phyloP scores from a whole-genome alignment of 2,113 vertebrate genomes.

The Austrofundulus limnaeus region DNA sequence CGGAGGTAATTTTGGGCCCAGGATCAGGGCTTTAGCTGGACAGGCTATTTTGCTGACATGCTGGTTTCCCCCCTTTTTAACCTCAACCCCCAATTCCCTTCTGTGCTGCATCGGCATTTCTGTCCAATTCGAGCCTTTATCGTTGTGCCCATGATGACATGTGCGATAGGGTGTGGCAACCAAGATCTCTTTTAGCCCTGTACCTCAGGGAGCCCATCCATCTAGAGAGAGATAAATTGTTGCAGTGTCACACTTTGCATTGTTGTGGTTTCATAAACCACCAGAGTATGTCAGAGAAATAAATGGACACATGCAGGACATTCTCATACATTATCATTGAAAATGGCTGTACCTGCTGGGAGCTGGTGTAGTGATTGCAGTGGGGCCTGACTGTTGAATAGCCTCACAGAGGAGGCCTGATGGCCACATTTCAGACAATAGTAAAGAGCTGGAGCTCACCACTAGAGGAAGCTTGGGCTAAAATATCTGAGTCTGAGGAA shows the following conservation, averaged over 20 bases:
- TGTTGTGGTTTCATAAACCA: slow-evolving; percentile 45
- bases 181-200: slow-evolving; percentile 37
- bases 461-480: slow-evolving; percentile 35
- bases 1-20: slow-evolving; percentile 88
- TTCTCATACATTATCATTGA: slow-evolving; percentile 73
- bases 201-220: slow-evolving; percentile 49
- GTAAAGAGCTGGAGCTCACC: slow-evolving; percentile 48
- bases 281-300: slow-evolving; percentile 58
- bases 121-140: slow-evolving; percentile 67
- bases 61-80: slow-evolving; percentile 70
- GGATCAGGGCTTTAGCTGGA: slow-evolving; percentile 85
- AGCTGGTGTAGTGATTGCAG: slow-evolving; percentile 55
- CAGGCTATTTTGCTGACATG: slow-evolving; percentile 87
- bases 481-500: slow-evolving; percentile 40
- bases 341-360: slow-evolving; percentile 61
- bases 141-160: slow-evolving; percentile 66
- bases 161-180: slow-evolving; percentile 70
- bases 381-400: slow-evolving; percentile 47
- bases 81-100: slow-evolving; percentile 51
- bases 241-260: slow-evolving; percentile 25
- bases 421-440: slow-evolving; percentile 49
- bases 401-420: slow-evolving; percentile 45
- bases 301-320: slow-evolving; percentile 65
- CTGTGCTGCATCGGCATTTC: slow-evolving; percentile 77
- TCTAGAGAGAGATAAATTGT: slow-evolving; percentile 48